phyloP scores from a whole-genome alignment of 1,140 invertebrate species.

The Ostrea denselamellosa region DNA sequence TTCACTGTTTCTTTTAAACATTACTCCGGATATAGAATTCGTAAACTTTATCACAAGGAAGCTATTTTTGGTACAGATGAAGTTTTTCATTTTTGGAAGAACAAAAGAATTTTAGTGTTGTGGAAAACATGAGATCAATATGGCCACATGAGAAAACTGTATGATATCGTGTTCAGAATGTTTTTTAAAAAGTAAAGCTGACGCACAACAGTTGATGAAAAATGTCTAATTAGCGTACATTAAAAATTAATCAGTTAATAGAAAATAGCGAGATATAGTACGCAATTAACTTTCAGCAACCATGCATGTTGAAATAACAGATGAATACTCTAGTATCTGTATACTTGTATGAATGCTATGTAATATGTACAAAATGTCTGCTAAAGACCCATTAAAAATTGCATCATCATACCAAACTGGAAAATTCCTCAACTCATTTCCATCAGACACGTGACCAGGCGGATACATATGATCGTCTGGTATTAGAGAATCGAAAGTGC shows the following conservation, averaged over 20 bases:
- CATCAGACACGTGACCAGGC: neutral
- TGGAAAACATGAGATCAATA: neutral
- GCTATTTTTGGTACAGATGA: neutral
- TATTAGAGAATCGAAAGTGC: neutral
- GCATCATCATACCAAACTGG: neutral
- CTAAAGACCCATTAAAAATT: slow-evolving; percentile 3
- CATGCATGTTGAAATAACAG: neutral
- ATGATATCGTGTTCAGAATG: too few species aligned
- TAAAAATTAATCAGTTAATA: neutral
- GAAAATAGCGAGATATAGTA: neutral
- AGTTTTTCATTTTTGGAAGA: neutral
- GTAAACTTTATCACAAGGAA: neutral
- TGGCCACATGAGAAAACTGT: neutral
- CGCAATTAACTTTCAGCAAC: neutral
- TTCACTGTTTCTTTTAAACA: too few species aligned
- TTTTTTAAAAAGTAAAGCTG: neutral
- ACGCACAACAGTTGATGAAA: neutral
- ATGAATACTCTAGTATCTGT: neutral
- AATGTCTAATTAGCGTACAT: neutral
- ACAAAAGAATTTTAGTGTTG: neutral
- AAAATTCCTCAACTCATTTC: neutral
- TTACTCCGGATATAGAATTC: neutral
- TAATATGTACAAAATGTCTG: neutral
- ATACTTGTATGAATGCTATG: neutral
- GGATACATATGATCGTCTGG: neutral